Conservation (phyloP, 2,888 invertebrate genomes). For the Agrochola macilenta region DNA sequence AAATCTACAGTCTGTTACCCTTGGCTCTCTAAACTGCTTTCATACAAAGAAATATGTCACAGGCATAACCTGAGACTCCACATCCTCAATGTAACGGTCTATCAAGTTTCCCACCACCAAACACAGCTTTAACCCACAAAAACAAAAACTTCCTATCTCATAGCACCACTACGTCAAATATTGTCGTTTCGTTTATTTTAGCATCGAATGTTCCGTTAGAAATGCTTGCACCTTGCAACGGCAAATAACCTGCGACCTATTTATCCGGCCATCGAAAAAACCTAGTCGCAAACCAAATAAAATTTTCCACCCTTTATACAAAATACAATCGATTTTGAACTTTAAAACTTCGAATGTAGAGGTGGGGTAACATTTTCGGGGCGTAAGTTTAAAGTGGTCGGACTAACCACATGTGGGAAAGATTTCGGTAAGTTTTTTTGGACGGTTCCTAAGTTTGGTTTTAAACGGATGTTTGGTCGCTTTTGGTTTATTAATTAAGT, state of each 20-base stretch:
- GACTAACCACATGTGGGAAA: constrained; percentile 76
- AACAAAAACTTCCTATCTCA: constrained; percentile 83
- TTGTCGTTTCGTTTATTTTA: constrained; percentile 84
- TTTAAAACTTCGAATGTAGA: fast-evolving
- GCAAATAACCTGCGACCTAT: constrained; percentile 90
- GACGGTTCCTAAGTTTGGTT: constrained; percentile 78
- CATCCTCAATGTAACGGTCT: constrained; percentile 58
- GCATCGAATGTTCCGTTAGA: constrained; percentile 85
- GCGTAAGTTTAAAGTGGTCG: constrained; percentile 13
- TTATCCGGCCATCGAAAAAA: constrained; percentile 84
- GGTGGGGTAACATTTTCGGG: background rate
- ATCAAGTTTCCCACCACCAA: constrained; percentile 66
- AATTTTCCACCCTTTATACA: background rate
- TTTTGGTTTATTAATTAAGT: constrained; percentile 85
- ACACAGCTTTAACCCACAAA: constrained; percentile 78
- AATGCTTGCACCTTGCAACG: constrained; percentile 87
- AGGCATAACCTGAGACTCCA: constrained; percentile 17
- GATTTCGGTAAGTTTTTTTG: constrained; percentile 83
- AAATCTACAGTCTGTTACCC: too few species aligned
- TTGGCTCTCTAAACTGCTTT: background rate
- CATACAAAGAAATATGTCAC: background rate
- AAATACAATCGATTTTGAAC: constrained; percentile 27
- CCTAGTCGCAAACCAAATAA: constrained; percentile 66
- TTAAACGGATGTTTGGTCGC: constrained; percentile 86
- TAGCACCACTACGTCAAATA: constrained; percentile 80